Base-by-base conservation (phyloP, 2,888 invertebrate species). In the Tenthredo mesomela region DNA sequence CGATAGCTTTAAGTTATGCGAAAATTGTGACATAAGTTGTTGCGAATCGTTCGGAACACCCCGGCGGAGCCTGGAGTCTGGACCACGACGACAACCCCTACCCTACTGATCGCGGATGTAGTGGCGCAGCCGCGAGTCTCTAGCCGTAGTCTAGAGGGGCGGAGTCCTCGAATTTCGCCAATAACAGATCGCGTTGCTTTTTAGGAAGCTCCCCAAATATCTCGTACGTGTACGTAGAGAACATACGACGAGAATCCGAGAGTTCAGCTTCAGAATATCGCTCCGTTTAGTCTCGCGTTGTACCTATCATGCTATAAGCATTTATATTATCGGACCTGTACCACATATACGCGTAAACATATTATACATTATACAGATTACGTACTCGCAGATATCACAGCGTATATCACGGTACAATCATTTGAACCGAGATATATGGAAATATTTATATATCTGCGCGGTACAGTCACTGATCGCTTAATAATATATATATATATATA, bases 131-230 rank as follows among this genome's bases (percentile, higher is more conserved):
- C 77, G 77, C 84, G 37, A 70, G 65, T 82, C 50, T 65, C 47
- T 67, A 37, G 54, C 65, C 61, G 83, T 83, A 85, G 65, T 84
- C 84, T 18, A 84, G 86, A 88, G 88, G 88, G 88, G 88, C 87
- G 88, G 88, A 87, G 88, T 87, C 87, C 86, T 84, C 85, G 82
- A 73, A 85, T 86, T 84, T 88, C 85, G 85, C 87, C 88, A 87
- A 88, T 87, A 88, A 86, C 83, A 82, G 86, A 88, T 87, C 86
- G 84, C 75, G 88, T 85, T 50, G 70, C 82, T 86, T 88, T 87
- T 89, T 87, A 86, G 87, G 87, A 86, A 86, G 84, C 86, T 85
- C 82, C 88, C 88, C 87, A 89, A 89, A 88, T 86, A 86, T 65
- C 80, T 67, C 65, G 37, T 40, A 73, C 50, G 40, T 70, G 40